Percentiles rank a stretch among this genome's conserved stretches.
These are phyloP conservation scores for Leguminivora glycinivorella DNA, from an alignment of 1,140 invertebrate species.

Conservation along the genomic window DNA sequence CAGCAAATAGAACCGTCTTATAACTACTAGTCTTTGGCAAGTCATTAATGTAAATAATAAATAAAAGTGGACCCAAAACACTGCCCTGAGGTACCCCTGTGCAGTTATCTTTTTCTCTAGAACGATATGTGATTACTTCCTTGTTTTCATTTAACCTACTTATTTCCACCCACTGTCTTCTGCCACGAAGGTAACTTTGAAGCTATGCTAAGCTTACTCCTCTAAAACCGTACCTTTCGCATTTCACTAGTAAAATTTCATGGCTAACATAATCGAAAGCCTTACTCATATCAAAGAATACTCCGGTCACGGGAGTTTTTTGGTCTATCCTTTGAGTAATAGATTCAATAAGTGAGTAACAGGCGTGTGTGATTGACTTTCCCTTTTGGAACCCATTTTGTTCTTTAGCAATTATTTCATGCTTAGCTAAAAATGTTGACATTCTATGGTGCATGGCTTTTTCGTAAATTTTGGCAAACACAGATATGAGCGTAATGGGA, in stretches of 20 bases:
- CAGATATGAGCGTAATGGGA: background rate
- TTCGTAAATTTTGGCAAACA: background rate
- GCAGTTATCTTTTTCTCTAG: background rate
- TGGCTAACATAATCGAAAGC: conserved; percentile 33
- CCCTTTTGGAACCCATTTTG: conserved; percentile 27
- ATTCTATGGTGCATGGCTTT: background rate
- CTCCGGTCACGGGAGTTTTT: background rate
- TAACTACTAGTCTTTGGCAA: no score
- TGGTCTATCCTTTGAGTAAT: conserved; percentile 24
- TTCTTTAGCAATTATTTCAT: background rate
- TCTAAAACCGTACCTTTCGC: conserved; percentile 18
- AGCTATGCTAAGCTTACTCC: conserved; percentile 1
- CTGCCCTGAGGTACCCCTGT: conserved; percentile 27
- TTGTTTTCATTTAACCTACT: background rate
- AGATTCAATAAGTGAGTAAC: conserved; percentile 6
- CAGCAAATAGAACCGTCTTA: no score
- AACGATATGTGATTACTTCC: background rate
- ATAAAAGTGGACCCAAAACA: no score
- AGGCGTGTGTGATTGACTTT: conserved; percentile 10
- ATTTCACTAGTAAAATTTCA: conserved; percentile 10
- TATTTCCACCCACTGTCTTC: conserved; percentile 21
- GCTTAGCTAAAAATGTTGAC: background rate
- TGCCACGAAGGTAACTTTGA: conserved; percentile 14
- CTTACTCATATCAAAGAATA: conserved; percentile 32
- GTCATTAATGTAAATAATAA: no score